These are phyloP conservation scores for Chiloscyllium punctatum DNA, from an alignment of 2,797 vertebrate species.

Conservation along the genomic window DNA sequence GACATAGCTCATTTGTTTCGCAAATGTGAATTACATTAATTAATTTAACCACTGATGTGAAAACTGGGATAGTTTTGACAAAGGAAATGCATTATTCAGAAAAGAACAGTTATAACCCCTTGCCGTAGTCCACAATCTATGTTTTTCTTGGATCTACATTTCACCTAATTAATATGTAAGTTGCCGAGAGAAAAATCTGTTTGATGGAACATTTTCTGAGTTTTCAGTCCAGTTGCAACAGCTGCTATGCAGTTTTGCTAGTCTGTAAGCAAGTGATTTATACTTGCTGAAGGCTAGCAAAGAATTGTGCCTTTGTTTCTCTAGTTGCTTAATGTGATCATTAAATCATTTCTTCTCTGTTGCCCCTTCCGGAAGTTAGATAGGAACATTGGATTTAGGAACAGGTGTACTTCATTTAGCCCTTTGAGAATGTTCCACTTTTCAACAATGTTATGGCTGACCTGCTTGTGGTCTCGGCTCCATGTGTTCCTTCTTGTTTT, in stretches of 20 bases:
- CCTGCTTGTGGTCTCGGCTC: no score
- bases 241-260: background rate
- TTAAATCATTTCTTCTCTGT: background rate
- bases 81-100: background rate
- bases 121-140: no score
- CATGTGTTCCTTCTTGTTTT: background rate
- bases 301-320: background rate
- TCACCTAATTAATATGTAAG: background rate
- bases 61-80: constrained; percentile 5
- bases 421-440: no score
- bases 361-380: background rate
- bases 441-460: no score
- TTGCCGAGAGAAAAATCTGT: background rate
- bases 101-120: background rate
- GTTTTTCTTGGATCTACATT: background rate
- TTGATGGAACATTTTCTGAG: background rate
- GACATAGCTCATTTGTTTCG: constrained; percentile 11
- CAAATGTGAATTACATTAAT: background rate
- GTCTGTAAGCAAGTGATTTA: constrained; percentile 2
- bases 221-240: background rate
- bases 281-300: background rate
- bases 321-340: background rate
- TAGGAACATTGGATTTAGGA: no score
- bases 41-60: constrained; percentile 10
- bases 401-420: no score